Evolutionary conservation across 2,797 vertebrate species (phyloP), one percentile per base, ranked within the genome.

Genomic region (Presbytis comata): DNA sequence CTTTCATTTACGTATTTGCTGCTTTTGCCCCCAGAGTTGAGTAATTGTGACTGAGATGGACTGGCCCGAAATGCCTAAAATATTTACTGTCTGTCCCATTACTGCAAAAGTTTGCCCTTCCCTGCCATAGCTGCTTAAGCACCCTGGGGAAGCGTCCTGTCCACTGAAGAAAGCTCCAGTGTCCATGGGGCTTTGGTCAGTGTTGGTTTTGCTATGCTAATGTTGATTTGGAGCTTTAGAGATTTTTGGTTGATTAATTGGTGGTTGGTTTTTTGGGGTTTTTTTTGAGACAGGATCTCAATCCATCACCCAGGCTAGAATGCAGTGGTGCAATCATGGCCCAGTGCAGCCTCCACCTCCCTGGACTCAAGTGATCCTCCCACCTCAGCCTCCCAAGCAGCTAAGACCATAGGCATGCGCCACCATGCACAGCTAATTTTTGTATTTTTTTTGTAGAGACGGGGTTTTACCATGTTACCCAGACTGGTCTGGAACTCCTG

Each of bases 231-330:
- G 41, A 46, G 30, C 33, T 93, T 82, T 46, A 39, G 46, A 86
- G 28, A 12, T 26, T 6, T 64, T n/a, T 64, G 16, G 3, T 64
- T 64, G 61, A 16, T 64, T 64, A 30, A 8, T 64, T 19, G 30
- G 30, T 8, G 30, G 61, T 33, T 64, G 53, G 19, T n/a, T 1
- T 4, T 55, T 44, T 61, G 30, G 14, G 61, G 14, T 0, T n/a
- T 33, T 33, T 64, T 19, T 64, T n/a, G 61, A 64, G 14, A n/a
- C 61, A n/a, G 8, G 61, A n/a, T n/a, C 61, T 64, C 3, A 0
- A 17, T 64, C 16, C 33, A 16, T 64, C 30, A 64, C 30, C 33
- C 61, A 64, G 30, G 61, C 30, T 67, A 30, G 61, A 67, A 16
- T 67, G 61, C 61, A 67, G 61, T n/a, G 61, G 16, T 17, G 17